Conservation (phyloP, 2,888 invertebrate species). For the Catocala sponsa region DNA sequence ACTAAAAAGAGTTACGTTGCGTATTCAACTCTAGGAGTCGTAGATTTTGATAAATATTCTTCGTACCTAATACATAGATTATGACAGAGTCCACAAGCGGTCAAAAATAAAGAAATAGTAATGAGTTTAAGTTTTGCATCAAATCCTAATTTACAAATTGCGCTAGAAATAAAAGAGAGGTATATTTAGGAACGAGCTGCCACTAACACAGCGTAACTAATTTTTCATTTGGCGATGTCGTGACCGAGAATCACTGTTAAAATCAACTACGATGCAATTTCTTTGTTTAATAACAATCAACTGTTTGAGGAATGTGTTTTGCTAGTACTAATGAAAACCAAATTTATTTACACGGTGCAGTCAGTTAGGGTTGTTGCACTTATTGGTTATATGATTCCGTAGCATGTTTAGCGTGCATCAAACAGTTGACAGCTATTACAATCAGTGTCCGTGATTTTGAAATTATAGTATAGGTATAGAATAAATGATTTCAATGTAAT, state of each 20-base stretch:
- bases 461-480: no score
- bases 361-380: conserved; percentile 7
- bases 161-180: not conserved
- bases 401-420: no score
- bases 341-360: conserved; percentile 48
- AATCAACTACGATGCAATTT: conserved; percentile 53
- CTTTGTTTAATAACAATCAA: conserved; percentile 52
- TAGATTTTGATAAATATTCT: no score
- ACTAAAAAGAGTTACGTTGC: no score
- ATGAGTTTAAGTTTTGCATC: not conserved
- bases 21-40: no score
- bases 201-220: conserved; percentile 37
- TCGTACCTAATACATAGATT: no score
- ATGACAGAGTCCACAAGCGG: no score
- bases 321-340: conserved; percentile 51
- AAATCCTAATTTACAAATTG: not conserved
- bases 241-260: conserved; percentile 47
- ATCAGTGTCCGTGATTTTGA: no score
- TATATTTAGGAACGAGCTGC: conserved; percentile 9
- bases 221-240: conserved; percentile 48
- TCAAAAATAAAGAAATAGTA: no score
- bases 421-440: no score
- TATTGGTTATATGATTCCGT: conserved; percentile 25
- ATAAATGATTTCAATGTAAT: no score
- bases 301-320: conserved; percentile 54